Conservation (phyloP, 2,797 vertebrate genomes). For the Ispidina picta region DNA sequence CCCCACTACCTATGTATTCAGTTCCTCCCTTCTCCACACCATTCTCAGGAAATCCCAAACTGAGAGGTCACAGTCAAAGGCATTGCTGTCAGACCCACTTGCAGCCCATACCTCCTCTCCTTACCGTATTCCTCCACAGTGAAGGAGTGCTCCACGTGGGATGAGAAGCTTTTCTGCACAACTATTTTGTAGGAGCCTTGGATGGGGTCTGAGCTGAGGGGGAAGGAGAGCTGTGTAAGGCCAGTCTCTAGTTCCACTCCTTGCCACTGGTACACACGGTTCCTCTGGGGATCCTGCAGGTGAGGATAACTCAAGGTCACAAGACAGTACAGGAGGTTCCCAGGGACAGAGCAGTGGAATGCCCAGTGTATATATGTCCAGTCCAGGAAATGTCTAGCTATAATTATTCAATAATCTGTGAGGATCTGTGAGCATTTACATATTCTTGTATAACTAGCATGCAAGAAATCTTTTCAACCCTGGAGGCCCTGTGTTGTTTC, state of each 20-base stretch:
- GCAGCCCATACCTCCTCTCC: neutral
- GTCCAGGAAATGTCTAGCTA: neutral
- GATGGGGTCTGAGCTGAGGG: constrained; percentile 68
- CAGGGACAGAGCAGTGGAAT: neutral
- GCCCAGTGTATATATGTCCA: neutral
- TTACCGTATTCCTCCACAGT: constrained; percentile 74
- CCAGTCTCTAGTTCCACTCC: constrained; percentile 54
- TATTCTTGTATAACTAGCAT: neutral
- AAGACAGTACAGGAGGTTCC: neutral
- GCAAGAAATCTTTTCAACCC: neutral
- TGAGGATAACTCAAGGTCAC: neutral
- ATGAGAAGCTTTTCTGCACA: constrained; percentile 39
- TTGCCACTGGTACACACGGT: constrained; percentile 74
- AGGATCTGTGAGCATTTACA: neutral
- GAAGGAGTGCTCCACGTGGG: constrained; percentile 36
- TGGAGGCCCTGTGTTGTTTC: neutral
- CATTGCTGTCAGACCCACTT: neutral
- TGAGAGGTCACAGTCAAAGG: neutral
- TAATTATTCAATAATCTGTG: neutral
- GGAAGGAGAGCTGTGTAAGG: constrained; percentile 67
- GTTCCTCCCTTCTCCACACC: neutral
- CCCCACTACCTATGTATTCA: neutral
- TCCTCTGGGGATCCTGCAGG: constrained; percentile 71
- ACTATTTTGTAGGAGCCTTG: constrained; percentile 73
- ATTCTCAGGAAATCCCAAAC: neutral